Conservation (phyloP, 2,113 vertebrate species). For the Sphyrna mokarran region DNA sequence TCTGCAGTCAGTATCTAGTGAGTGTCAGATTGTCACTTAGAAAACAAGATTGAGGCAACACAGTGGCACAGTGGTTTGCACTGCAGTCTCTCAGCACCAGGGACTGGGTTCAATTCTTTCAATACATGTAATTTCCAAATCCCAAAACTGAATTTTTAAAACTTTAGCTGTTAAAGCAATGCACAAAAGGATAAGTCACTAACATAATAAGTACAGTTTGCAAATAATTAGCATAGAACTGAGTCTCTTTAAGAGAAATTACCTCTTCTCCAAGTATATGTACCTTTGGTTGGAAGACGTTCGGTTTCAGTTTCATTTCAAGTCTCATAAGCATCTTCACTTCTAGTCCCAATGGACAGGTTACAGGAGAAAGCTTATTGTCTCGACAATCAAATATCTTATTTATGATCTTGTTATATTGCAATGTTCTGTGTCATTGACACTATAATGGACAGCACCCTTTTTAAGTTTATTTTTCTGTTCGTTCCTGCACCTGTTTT, state of each 20-base stretch:
- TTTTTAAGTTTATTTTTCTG: not conserved
- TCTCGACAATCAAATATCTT: not conserved
- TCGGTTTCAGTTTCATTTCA: not conserved
- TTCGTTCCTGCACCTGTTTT: not conserved
- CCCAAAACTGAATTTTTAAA: not conserved
- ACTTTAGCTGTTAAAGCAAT: not conserved
- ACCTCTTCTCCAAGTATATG: not conserved
- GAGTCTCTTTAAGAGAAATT: not conserved
- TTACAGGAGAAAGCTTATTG: not conserved
- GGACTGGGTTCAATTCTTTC: not conserved
- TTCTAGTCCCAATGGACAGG: not conserved
- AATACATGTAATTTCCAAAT: not conserved
- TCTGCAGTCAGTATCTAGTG: not conserved
- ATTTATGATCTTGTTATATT: not conserved
- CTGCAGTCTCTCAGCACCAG: too few relatives aligned
- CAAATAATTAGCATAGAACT: not conserved
- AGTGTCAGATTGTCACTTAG: not conserved
- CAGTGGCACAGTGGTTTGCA: too few relatives aligned
- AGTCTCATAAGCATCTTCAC: not conserved
- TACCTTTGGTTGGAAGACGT: not conserved
- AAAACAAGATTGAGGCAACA: not conserved
- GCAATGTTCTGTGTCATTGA: not conserved
- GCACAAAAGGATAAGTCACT: too few relatives aligned
- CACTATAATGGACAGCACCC: not conserved
- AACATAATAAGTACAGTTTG: not conserved